Evolutionary conservation across 2,888 invertebrate species (phyloP), one percentile per base, ranked within the genome.

Genomic region (Muscina levida): DNA sequence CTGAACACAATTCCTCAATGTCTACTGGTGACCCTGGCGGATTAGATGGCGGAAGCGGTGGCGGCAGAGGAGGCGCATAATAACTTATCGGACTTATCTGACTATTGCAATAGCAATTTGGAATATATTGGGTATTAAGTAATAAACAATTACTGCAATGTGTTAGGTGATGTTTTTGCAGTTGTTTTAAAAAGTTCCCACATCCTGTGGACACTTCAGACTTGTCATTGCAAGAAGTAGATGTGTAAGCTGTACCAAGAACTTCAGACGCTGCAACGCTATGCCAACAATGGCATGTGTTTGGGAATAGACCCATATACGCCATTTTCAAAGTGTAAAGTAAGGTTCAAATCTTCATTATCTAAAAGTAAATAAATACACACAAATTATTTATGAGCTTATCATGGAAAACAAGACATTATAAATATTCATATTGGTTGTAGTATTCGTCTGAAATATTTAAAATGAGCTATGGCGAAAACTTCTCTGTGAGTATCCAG

Each of bases 221-320:
- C 3, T 31, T 31, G 8, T 31, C 8, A 5, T 8, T 8, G 3
- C 8, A 5, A 5, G 3, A 8, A 5, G 31, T 31, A 5, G 31
- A 31, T 5, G 3, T 31, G 31, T 31, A 31, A 3, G 31, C 31
- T 31, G 31, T 8, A 31, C 31, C 31, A 5, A 8, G 8, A 8
- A 8, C 31, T 31, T 88, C 88, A 37, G 88, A 85, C 66, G 88
- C 87, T 84, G 90, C 90, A 26, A 88, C 85, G 0, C 82, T 79
- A 37, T 83, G 84, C 84, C 85, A 89, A 85, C 90, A 90, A 83
- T 88, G 89, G 77, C 90, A 80, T 19, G 89, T 85, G 82, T 89
- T 90, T 42, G 90, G 89, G 85, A 89, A 80, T 76, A 88, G 84
- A 83, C 88, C 89, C 84, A 90, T 86, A 48, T 88, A 86, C 85